Evolutionary conservation across 1,140 invertebrate species (phyloP), one percentile per base, ranked within the genome.

Genomic region (Melipona quadrifasciata): DNA sequence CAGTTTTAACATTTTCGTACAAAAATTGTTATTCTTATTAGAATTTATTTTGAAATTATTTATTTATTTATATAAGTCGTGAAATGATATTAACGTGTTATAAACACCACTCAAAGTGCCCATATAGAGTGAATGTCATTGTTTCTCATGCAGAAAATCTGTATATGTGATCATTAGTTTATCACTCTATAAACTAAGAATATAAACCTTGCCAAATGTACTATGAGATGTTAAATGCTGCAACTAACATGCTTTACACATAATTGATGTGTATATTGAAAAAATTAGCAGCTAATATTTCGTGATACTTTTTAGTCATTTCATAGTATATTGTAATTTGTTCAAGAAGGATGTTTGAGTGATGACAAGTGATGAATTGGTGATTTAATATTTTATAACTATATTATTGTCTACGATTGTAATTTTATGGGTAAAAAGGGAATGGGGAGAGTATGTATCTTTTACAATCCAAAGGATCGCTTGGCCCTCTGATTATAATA

Each of bases 391-490:
- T 83, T 85, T 82, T 85, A 61, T 87, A 79, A 70, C 27, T 73
- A 34, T 81, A 79, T 86, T 78, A 73, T 24, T 82, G 58, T 75
- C 78, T 27, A 81, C 67, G n/a, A 72, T 72, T 34, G 73, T 85
- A 83, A 80, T 82, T 87, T 58, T 75, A 53, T 21, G 64, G 51
- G 3, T 67, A 82, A 80, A 34, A 86, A 31, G 71, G 72, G 58
- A 39, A 82, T 57, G 76, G 70, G 58, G 76, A 87, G 75, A 83
- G 75, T 55, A 86, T 80, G 67, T 86, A 84, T 89, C 77, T 75
- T 88, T 90, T 34, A 84, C 53, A 83, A 84, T 90, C 80, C 81
- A 85, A 89, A 86, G 71, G 80, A 85, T 87, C 75, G 82, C 79
- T 84, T 86, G 8, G 39, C 39, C 39, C 82, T 82, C 78, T 87